Base-by-base conservation (phyloP, 2,888 invertebrate species). In the Rhyacophila evoluta region DNA sequence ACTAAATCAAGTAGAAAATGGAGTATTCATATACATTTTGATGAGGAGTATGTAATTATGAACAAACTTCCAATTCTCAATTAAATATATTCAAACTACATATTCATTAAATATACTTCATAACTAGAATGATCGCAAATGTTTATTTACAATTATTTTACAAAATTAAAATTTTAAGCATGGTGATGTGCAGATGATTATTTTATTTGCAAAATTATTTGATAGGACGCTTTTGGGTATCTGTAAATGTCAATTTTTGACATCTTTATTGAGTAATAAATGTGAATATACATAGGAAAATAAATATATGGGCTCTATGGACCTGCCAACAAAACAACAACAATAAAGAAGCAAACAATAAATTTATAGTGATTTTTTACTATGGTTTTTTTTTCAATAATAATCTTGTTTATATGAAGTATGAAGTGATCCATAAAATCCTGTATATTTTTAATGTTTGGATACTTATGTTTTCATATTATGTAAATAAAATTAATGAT, bases 211-310 rank as follows among this genome's bases (percentile, higher is more conserved):
- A 55, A 55, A 55, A 8, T 19, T 55, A 19, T 55, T 19, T 25
- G 19, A 6, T 15, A 10, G 2, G 55, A 3, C 8, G 55, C 0
- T 55, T 8, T 12, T 39, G 39, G 39, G 12, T 39, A 12, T 39
- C 6, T 55, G 19, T 55, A 15, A 55, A 55, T 55, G 55, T 55
- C 55, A 55, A 55, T 55, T 55, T 55, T 55, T 55, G 55, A 55
- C 55, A 55, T 19, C 55, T 55, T 55, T 55, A 55, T 55, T 55
- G 55, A 55, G 55, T 55, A 55, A 55, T 55, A 55, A 25, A 19
- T 3, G 55, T 55, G 55, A 55, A 55, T 25, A 55, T 55, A 25
- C 25, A 25, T 55, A 8, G 8, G 2, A 33, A 2, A 19, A 55
- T 55, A 8, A 55, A 55, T 55, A 55, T 55, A 55, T 10, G 55